phyloP scores from a whole-genome alignment of 1,140 invertebrate species.

The Trinorchestia longiramus region DNA sequence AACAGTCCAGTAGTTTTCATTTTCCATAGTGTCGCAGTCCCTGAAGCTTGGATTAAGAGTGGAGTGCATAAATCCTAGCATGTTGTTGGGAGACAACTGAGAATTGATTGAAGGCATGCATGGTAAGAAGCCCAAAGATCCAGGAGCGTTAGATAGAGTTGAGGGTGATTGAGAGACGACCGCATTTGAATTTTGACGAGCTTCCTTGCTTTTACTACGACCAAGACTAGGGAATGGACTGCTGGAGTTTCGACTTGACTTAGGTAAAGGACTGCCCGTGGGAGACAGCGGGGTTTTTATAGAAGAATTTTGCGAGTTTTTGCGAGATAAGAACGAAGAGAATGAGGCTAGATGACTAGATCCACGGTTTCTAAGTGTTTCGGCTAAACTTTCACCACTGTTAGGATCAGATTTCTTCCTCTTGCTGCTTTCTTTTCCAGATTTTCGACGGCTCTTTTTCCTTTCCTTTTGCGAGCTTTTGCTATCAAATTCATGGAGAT shows the following conservation, averaged over 20 bases:
- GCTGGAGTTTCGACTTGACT: slow-evolving; percentile 62
- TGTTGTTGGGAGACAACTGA: slow-evolving; percentile 21
- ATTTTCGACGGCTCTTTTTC: slow-evolving; percentile 76
- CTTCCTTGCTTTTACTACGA: slow-evolving; percentile 62
- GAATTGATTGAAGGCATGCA: slow-evolving; percentile 5
- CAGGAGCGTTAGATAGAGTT: background rate
- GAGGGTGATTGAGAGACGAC: background rate
- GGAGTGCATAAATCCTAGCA: background rate
- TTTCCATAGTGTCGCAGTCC: background rate
- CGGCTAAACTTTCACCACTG: slow-evolving; percentile 56
- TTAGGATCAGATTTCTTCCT: slow-evolving; percentile 83
- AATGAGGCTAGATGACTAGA: slow-evolving; percentile 61
- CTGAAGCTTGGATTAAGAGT: background rate
- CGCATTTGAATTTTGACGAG: slow-evolving; percentile 44
- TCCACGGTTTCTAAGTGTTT: slow-evolving; percentile 56
- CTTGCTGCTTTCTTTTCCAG: slow-evolving; percentile 77
- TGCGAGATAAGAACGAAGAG: slow-evolving; percentile 61
- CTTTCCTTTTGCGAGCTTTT: slow-evolving; percentile 76
- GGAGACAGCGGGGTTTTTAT: slow-evolving; percentile 66
- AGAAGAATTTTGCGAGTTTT: slow-evolving; percentile 61
- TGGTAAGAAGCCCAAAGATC: background rate
- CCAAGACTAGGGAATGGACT: slow-evolving; percentile 66
- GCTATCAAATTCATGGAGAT: slow-evolving; percentile 22
- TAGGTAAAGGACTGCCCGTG: slow-evolving; percentile 64
- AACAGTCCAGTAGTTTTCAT: slow-evolving; percentile 29